Evolutionary conservation across 2,113 vertebrate genomes (phyloP).

Genomic region (Ramphastos sulfuratus): DNA sequence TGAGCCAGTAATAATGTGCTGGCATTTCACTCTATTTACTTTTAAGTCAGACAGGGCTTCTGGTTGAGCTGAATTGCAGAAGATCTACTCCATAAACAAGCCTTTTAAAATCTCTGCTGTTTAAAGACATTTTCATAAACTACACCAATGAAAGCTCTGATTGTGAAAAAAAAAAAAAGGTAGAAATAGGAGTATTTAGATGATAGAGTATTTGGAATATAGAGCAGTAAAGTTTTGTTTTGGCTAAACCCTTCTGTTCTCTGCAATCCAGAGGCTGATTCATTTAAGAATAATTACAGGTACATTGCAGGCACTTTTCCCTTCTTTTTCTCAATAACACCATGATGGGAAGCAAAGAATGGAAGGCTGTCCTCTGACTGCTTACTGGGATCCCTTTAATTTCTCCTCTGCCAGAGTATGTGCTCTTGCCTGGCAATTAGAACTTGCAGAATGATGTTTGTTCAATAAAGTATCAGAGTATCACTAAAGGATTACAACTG

Average conservation of each 20-base stretch:
- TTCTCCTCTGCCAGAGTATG: background rate
- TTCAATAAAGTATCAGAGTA: background rate
- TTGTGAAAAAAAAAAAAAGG: background rate
- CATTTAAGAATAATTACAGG: background rate
- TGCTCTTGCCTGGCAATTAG: background rate
- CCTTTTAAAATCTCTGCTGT: background rate
- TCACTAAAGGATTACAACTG: background rate
- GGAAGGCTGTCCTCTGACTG: background rate
- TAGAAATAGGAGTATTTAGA: background rate
- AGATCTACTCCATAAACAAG: background rate
- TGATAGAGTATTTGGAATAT: background rate
- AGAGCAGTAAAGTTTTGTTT: background rate
- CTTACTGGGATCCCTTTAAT: background rate
- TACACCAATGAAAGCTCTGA: background rate
- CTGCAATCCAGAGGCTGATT: background rate
- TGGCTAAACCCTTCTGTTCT: background rate
- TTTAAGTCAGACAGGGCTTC: background rate
- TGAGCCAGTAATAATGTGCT: conserved; percentile 45
- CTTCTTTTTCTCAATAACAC: background rate
- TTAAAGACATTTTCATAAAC: background rate
- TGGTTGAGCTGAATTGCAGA: background rate
- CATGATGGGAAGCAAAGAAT: background rate
- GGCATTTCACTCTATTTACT: conserved; percentile 34
- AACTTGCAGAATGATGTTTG: background rate
- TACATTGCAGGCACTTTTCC: background rate